phyloP scores from a whole-genome alignment of 2,797 vertebrate species.

The Eulemur mongoz region DNA sequence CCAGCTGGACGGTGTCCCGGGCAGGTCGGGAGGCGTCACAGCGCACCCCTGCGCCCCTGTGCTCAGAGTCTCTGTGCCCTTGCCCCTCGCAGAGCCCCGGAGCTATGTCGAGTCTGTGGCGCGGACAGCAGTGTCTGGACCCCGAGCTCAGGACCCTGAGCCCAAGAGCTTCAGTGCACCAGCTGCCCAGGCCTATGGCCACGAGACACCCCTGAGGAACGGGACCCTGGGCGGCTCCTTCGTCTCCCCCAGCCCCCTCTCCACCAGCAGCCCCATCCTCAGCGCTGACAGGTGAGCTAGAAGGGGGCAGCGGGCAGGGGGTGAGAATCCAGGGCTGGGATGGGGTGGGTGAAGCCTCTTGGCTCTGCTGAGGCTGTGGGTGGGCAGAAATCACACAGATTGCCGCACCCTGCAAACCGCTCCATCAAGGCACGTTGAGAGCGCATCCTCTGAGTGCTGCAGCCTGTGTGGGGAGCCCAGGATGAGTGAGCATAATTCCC shows the following conservation, averaged over 20 bases:
- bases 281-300: conserved; percentile 89
- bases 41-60: accelerated
- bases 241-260: conserved; percentile 88
- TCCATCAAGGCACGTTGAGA: accelerated
- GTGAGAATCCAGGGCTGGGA: neutral
- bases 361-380: neutral
- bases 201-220: conserved; percentile 83
- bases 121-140: conserved; percentile 87
- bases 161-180: conserved; percentile 80
- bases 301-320: neutral
- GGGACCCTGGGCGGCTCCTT: conserved; percentile 86
- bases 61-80: neutral
- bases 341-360: neutral
- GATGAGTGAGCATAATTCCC: accelerated
- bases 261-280: conserved; percentile 96
- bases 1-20: neutral
- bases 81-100: conserved; percentile 89
- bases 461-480: accelerated
- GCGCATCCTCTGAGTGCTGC: neutral
- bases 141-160: conserved; percentile 76
- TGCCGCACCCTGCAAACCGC: neutral
- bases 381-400: neutral
- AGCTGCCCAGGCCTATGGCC: conserved; percentile 74
- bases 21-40: neutral
- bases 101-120: conserved; percentile 98